Percentiles rank a stretch among this genome's conserved stretches.
Conservation (phyloP, 1,140 invertebrate genomes). For the Danaus plexippus region DNA sequence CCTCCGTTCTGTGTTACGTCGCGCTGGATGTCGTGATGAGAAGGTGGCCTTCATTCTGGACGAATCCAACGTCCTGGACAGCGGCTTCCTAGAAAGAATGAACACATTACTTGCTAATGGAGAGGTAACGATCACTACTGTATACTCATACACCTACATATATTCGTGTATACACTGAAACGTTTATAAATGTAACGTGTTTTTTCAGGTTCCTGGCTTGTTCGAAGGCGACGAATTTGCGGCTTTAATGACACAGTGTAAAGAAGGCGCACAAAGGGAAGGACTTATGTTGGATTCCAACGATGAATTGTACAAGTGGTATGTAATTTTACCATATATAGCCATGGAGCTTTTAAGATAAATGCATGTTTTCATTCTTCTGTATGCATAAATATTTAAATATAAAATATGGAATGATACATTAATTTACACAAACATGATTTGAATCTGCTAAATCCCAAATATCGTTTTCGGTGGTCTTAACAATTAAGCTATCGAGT, state of each 20-base stretch:
- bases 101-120: conserved; percentile 99
- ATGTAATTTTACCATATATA: conserved; percentile 11
- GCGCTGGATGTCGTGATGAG: conserved; percentile 97
- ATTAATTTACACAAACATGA: too few relatives aligned
- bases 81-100: conserved; percentile 98
- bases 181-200: background rate
- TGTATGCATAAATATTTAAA: too few relatives aligned
- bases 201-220: conserved; percentile 83
- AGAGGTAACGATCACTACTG: conserved; percentile 73
- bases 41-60: conserved; percentile 99
- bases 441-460: background rate
- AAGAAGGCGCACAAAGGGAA: conserved; percentile 98
- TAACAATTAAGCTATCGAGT: too few relatives aligned
- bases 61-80: conserved; percentile 99
- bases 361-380: background rate
- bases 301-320: conserved; percentile 98
- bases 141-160: background rate
- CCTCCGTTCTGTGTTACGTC: conserved; percentile 90
- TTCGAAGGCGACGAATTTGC: conserved; percentile 98
- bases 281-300: conserved; percentile 98
- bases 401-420: background rate
- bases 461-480: too few relatives aligned
- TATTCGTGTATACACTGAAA: background rate
- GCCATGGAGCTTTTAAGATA: background rate
- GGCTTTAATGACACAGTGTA: conserved; percentile 99